Percentiles rank a stretch among this genome's conserved stretches.
Evolutionary conservation across 92 coral and sea anemone genomes (phyloP).

Genomic region (Montipora capitata): DNA sequence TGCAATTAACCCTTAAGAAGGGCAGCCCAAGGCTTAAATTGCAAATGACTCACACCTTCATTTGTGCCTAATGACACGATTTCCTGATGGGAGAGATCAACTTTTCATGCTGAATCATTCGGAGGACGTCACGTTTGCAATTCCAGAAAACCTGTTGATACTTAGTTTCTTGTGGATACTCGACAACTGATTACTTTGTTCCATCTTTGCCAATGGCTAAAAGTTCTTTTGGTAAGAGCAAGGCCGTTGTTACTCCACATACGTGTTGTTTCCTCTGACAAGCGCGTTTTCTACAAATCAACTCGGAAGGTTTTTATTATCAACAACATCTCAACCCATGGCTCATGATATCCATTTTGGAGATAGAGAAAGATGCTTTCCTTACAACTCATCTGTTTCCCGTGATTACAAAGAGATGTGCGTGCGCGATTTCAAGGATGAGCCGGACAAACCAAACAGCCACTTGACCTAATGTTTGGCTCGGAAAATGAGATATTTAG

Average conservation of each 20-base stretch:
- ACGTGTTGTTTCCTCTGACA: slow-evolving; percentile 81
- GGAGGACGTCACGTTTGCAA: no score
- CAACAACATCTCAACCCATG: slow-evolving; percentile 91
- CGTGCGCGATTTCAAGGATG: slow-evolving; percentile 69
- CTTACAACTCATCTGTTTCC: slow-evolving; percentile 72
- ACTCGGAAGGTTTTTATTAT: slow-evolving; percentile 85
- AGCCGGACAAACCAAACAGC: slow-evolving; percentile 84
- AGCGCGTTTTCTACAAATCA: slow-evolving; percentile 87
- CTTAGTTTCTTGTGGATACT: no score
- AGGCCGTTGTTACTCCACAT: slow-evolving; percentile 84
- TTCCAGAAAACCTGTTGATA: no score
- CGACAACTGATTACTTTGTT: neutral
- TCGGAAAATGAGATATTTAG: no score
- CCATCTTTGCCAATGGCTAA: slow-evolving; percentile 64
- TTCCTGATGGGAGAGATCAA: no score
- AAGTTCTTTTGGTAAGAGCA: slow-evolving; percentile 60
- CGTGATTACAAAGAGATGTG: slow-evolving; percentile 77
- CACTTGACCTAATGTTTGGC: no score
- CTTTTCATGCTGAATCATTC: no score
- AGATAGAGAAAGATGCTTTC: slow-evolving; percentile 89
- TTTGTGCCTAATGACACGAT: no score
- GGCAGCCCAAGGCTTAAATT: no score
- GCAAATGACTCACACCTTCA: no score
- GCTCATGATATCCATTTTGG: slow-evolving; percentile 96
- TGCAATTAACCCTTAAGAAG: no score